These are phyloP conservation scores for Chlorodrepanis virens DNA, from an alignment of 2,113 vertebrate genomes.

Conservation along the genomic window DNA sequence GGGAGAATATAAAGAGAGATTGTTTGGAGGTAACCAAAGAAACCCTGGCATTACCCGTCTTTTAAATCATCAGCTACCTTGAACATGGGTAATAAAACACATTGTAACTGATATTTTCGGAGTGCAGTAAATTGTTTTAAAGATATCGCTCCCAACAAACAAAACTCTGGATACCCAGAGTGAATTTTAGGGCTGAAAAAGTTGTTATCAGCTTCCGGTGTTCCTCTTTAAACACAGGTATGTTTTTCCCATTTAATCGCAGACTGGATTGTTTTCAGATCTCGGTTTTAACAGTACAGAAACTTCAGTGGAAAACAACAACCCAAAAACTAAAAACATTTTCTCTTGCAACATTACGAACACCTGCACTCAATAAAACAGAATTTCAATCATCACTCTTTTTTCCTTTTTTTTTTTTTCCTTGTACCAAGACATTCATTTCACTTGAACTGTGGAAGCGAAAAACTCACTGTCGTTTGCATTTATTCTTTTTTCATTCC, in stretches of 20 bases:
- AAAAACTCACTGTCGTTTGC: neutral
- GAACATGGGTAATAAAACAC: neutral
- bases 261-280: neutral
- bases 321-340: neutral
- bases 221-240: neutral
- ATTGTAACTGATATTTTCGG: neutral
- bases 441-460: neutral
- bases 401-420: neutral
- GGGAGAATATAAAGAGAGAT: neutral
- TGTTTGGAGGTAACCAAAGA: slow-evolving; percentile 11
- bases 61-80: neutral
- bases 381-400: neutral
- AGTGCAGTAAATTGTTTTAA: neutral
- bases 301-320: neutral
- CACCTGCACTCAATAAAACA: neutral
- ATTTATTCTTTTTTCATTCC: neutral
- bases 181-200: neutral
- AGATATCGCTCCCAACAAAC: neutral
- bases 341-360: neutral
- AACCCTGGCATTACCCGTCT: neutral
- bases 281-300: neutral
- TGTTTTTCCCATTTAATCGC: neutral
- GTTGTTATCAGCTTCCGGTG: neutral
- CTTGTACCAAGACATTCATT: neutral
- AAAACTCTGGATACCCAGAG: neutral